Evolutionary conservation across 2,113 vertebrate species (phyloP).

Genomic region (Bos taurus): ARS-UCD2.0 NC_037332.1:32603001-32603500

Average conservation of each 20-base stretch:
- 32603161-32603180: fast-evolving
- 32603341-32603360: neutral
- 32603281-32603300: neutral
- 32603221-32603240: neutral
- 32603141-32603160: neutral
- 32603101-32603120: neutral
- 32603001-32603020: neutral
- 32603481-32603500: constrained; percentile 88
- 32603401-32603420: neutral
- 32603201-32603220: neutral
- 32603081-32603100: neutral
- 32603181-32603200: neutral
- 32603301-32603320: neutral
- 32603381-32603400: neutral
- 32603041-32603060: neutral
- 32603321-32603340: neutral
- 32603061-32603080: neutral
- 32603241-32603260: neutral
- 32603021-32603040: neutral
- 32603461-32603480: constrained; percentile 89
- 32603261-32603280: neutral
- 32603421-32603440: neutral
- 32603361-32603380: neutral
- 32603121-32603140: neutral
- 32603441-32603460: constrained; percentile 40